phyloP scores from a whole-genome alignment of 1,140 invertebrate genomes.

The Drosophila simulans region DNA sequence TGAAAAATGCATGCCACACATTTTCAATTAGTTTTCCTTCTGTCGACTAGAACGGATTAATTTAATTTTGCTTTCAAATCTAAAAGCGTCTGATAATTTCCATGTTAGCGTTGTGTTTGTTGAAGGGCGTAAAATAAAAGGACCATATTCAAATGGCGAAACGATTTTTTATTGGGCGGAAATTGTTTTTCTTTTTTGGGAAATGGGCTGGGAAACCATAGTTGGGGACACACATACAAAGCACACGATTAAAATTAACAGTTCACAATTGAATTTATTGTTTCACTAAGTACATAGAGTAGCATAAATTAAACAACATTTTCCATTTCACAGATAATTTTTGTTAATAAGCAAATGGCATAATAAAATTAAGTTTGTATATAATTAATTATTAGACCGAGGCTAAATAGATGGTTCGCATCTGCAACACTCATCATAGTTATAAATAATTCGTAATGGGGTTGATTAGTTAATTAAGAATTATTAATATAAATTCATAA shows the following conservation, averaged over 20 bases:
- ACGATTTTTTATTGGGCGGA: neutral
- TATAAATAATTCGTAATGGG: slow-evolving; percentile 32
- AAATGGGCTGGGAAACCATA: slow-evolving; percentile 1
- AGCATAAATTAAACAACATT: slow-evolving; percentile 55
- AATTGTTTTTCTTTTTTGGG: neutral
- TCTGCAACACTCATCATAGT: slow-evolving; percentile 21
- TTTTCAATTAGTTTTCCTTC: slow-evolving; percentile 43
- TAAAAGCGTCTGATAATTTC: neutral
- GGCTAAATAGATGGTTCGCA: slow-evolving; percentile 29
- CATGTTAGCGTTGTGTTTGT: slow-evolving; percentile 46
- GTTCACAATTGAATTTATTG: slow-evolving; percentile 43
- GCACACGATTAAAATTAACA: slow-evolving; percentile 43
- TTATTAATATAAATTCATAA: slow-evolving; percentile 32
- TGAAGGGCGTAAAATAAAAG: slow-evolving; percentile 15
- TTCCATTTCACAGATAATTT: slow-evolving; percentile 34
- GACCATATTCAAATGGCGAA: slow-evolving; percentile 15
- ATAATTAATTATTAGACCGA: slow-evolving; percentile 36
- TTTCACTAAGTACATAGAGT: slow-evolving; percentile 61
- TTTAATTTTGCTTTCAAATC: slow-evolving; percentile 12
- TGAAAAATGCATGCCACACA: slow-evolving; percentile 68
- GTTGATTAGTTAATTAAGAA: slow-evolving; percentile 28
- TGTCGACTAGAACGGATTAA: slow-evolving; percentile 12
- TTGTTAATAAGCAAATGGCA: slow-evolving; percentile 36
- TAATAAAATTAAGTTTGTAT: slow-evolving; percentile 41
- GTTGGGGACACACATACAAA: slow-evolving; percentile 36